Conservation (phyloP, 2,113 vertebrate species). For the Hippoglossus stenolepis region DNA sequence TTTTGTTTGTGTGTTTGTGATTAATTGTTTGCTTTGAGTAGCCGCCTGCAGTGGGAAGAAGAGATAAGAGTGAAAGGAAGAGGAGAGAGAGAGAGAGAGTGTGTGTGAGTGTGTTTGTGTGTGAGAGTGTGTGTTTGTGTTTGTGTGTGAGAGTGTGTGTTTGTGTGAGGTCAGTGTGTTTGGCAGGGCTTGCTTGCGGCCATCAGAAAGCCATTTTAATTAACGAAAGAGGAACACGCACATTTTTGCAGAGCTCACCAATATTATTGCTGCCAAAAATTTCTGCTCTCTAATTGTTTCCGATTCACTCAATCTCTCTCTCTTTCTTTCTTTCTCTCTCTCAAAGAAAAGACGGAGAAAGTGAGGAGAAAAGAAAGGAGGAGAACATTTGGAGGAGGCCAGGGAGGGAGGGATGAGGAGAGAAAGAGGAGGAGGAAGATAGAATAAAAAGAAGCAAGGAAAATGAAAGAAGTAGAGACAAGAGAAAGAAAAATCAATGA, state of each 20-base stretch:
- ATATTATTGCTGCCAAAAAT: slow-evolving; percentile 58
- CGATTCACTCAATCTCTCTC: slow-evolving; percentile 23
- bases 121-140: slow-evolving; percentile 7
- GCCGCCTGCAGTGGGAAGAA: slow-evolving; percentile 35
- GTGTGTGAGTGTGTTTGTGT: neutral
- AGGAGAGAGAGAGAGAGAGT: no score
- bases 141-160: neutral
- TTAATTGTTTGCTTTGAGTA: slow-evolving; percentile 38
- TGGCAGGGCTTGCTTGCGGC: slow-evolving; percentile 55
- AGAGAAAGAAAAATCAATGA: neutral
- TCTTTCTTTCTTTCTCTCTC: slow-evolving; percentile 1
- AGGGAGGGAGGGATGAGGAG: neutral
- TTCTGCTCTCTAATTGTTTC: slow-evolving; percentile 54
- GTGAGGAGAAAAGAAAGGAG: neutral
- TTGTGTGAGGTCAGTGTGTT: slow-evolving; percentile 31
- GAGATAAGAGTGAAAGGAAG: slow-evolving; percentile 46
- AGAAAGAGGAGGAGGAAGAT: no score
- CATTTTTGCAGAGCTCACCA: slow-evolving; percentile 63
- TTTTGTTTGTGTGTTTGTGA: slow-evolving; percentile 16
- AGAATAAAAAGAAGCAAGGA: no score
- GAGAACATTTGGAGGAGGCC: neutral
- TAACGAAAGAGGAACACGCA: slow-evolving; percentile 46
- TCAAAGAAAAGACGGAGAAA: neutral
- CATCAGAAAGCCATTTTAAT: slow-evolving; percentile 72
- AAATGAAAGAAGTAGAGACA: neutral